Evolutionary conservation across 2,888 invertebrate genomes (phyloP).

Genomic region (Coleophora flavipennella): DNA sequence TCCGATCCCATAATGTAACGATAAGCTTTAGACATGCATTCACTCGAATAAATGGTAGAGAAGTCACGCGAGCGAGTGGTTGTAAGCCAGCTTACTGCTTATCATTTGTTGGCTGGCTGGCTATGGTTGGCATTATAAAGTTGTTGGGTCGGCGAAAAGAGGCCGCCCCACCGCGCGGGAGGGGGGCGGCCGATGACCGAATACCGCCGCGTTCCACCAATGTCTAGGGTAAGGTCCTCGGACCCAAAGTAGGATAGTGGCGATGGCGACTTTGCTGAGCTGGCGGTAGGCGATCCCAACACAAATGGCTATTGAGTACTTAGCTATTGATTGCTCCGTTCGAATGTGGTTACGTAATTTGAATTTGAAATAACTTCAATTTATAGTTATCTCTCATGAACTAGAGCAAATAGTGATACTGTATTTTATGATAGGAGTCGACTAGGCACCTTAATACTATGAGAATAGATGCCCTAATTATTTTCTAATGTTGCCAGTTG

Average conservation of each 20-base stretch:
- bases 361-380: not conserved
- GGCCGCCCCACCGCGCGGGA: conserved; percentile 45
- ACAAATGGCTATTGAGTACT: too few species aligned
- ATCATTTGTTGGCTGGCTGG: too few species aligned
- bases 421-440: too few species aligned
- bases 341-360: conserved; percentile 13
- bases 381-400: too few species aligned
- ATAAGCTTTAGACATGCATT: not conserved
- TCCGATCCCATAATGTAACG: too few species aligned
- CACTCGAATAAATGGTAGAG: conserved; percentile 20
- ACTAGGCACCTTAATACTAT: too few species aligned
- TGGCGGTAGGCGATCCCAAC: not conserved
- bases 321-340: conserved; percentile 6
- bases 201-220: conserved; percentile 51
- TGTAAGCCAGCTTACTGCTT: conserved; percentile 24
- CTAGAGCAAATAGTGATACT: too few species aligned
- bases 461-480: too few species aligned
- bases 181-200: conserved; percentile 60
- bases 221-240: conserved; percentile 67
- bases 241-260: conserved; percentile 41
- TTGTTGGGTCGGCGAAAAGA: conserved; percentile 47
- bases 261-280: conserved; percentile 40
- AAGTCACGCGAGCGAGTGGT: conserved; percentile 27
- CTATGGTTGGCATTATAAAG: conserved; percentile 31
- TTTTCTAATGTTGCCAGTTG: too few species aligned